Percentiles rank a stretch among this genome's conserved stretches.
Conservation (phyloP, 1,140 invertebrate species). For the Ridgeia piscesae region DNA sequence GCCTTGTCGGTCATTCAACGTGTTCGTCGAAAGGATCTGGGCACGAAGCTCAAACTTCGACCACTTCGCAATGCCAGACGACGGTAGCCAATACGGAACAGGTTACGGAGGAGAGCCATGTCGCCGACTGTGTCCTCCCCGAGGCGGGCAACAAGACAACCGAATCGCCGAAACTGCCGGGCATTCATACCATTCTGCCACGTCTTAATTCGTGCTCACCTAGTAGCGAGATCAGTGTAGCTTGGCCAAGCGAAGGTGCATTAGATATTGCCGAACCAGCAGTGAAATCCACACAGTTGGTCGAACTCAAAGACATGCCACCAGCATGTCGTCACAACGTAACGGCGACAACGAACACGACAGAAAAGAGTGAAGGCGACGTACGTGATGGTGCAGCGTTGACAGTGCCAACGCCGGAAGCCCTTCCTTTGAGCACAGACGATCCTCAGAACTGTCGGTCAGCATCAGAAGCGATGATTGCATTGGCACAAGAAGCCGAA, state of each 20-base stretch:
- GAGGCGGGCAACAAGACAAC: not conserved
- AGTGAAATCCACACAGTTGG: not conserved
- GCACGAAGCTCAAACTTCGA: not conserved
- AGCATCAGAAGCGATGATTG: too few species aligned
- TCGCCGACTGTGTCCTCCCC: not conserved
- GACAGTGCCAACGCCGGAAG: not conserved
- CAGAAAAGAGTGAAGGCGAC: not conserved
- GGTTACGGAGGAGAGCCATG: not conserved
- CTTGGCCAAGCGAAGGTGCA: not conserved
- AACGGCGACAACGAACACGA: not conserved
- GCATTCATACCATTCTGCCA: not conserved
- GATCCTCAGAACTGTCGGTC: not conserved
- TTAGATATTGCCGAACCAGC: not conserved
- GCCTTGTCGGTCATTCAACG: not conserved
- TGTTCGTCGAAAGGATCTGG: not conserved
- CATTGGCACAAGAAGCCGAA: too few species aligned
- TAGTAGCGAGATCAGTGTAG: not conserved
- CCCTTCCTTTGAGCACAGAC: not conserved
- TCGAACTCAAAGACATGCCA: not conserved
- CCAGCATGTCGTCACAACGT: not conserved
- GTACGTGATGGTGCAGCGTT: not conserved
- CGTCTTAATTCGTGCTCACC: not conserved
- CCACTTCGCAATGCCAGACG: not conserved
- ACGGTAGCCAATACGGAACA: not conserved
- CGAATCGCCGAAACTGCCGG: not conserved